phyloP scores from a whole-genome alignment of 2,797 vertebrate genomes.

The Siniperca scherzeri region DNA sequence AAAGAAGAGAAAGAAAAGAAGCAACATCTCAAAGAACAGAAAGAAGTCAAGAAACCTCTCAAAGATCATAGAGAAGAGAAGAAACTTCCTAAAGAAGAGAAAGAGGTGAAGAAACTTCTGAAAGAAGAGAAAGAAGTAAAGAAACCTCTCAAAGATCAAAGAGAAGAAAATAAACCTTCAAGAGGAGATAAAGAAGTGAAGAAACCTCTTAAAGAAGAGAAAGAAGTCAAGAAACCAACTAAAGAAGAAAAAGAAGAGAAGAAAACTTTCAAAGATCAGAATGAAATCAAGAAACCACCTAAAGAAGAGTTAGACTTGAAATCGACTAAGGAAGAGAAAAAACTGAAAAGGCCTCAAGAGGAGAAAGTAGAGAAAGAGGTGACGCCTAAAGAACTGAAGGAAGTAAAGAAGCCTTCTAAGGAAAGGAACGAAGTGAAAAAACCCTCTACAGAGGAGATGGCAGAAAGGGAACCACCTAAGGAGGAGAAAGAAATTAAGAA shows the following conservation, averaged over 20 bases:
- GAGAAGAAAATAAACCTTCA: not conserved
- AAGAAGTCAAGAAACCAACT: not conserved
- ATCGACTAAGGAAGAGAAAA: not conserved
- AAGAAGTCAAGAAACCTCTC: not conserved
- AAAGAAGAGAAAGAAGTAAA: conserved; percentile 16
- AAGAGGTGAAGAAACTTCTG: conserved; percentile 1
- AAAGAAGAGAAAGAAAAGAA: conserved; percentile 23
- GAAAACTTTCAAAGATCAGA: not conserved
- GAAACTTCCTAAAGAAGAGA: conserved; percentile 5
- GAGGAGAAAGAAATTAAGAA: not conserved
- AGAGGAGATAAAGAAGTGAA: conserved; percentile 22
- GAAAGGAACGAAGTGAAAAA: conserved; percentile 1
- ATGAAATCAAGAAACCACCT: conserved; percentile 1
- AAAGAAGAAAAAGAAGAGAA: conserved; percentile 9
- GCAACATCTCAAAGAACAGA: not conserved
- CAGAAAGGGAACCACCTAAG: too few relatives aligned
- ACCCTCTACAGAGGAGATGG: conserved; percentile 7
- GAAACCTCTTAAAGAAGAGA: conserved; percentile 8
- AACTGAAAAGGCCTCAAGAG: not conserved
- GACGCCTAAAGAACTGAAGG: conserved; percentile 16
- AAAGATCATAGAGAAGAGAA: conserved; percentile 18
- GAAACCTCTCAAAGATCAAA: not conserved
- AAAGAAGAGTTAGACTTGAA: conserved; percentile 48
- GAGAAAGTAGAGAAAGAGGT: conserved; percentile 11
- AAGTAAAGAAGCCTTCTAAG: conserved; percentile 3